Base-by-base conservation (phyloP, 23 tunicate genomes). In the Corella eumyota region DNA sequence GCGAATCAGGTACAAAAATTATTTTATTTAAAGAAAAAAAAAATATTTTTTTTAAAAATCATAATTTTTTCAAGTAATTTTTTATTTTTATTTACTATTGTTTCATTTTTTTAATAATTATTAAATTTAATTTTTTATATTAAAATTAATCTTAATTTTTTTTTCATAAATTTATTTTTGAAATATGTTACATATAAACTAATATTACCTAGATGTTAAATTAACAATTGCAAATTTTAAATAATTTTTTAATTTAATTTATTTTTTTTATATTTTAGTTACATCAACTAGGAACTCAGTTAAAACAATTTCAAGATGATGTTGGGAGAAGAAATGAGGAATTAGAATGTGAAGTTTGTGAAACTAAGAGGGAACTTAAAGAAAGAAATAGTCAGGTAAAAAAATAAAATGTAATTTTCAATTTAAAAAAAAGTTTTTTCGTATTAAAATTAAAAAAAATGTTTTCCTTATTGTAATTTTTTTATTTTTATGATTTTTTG, bases 321-420 rank as follows among this genome's bases (percentile, higher is more conserved):
- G 35, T 72, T 20, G 92, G 62, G 56, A 82, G 68, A 51, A 53
- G 76, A 45, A 62, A 73, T 36, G n/a, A 29, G 2, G 81, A 66
- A 25, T 46, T 82, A 13, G 69, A 66, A 22, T 37, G 19, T 67
- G 64, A 61, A 36, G 48, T 73, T 11, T 56, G 63, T 44, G 23
- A 26, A 19, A 32, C 71, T 31, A 59, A 73, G 31, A 4, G 24
- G 15, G 71, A 82, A 48, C 54, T 82, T 67, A 67, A 74, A 11
- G 81, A 82, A 54, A 60, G 92, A 67, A 82, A 67, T 40, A 28
- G 36, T 21, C 92, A 73, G 71, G 92, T 73, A 13, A 11, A 65
- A n/a, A n/a, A n/a, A n/a, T n/a, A n/a, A n/a, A n/a, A n/a, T n/a
- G n/a, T n/a, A n/a, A n/a, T n/a, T n/a, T n/a, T n/a, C n/a, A n/a